Percentiles rank a stretch among this genome's conserved stretches.
Conservation (phyloP, 2,113 vertebrate species). For the Tychaedon coryphoeus region DNA sequence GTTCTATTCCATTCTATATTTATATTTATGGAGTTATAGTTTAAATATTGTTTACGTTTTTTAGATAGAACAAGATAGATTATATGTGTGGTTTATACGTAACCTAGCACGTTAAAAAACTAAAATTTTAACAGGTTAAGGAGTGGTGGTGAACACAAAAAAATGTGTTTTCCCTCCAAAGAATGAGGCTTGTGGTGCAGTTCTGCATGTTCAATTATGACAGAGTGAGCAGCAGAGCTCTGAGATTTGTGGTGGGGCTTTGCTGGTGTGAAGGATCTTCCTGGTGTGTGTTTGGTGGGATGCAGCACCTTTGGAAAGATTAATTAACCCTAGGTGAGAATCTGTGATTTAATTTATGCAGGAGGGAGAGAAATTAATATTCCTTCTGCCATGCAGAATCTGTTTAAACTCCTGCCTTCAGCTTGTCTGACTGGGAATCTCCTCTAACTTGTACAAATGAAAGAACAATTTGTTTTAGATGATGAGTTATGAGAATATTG, state of each 20-base stretch:
- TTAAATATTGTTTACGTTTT: too few species aligned
- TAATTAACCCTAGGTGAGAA: constrained; percentile 11
- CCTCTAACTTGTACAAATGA: constrained; percentile 57
- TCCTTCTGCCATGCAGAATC: not conserved
- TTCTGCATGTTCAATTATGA: not conserved
- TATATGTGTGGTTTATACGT: too few species aligned
- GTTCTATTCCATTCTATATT: too few species aligned
- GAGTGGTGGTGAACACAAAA: too few species aligned
- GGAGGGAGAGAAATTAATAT: not conserved
- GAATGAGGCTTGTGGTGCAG: not conserved
- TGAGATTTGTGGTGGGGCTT: not conserved
- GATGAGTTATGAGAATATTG: constrained; percentile 43
- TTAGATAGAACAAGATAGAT: too few species aligned
- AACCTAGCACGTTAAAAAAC: too few species aligned
- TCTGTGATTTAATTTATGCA: not conserved
- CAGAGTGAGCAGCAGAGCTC: not conserved
- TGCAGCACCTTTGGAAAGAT: not conserved
- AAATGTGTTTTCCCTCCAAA: not conserved
- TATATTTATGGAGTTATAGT: too few species aligned
- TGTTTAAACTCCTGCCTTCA: constrained; percentile 45
- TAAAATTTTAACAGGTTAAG: too few species aligned
- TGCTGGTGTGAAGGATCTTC: not conserved
- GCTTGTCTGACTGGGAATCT: constrained; percentile 53
- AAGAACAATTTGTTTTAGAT: constrained; percentile 62
- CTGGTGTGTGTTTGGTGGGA: not conserved